Base-by-base conservation (phyloP, 2,888 invertebrate species). In the Nomada goodeniana region DNA sequence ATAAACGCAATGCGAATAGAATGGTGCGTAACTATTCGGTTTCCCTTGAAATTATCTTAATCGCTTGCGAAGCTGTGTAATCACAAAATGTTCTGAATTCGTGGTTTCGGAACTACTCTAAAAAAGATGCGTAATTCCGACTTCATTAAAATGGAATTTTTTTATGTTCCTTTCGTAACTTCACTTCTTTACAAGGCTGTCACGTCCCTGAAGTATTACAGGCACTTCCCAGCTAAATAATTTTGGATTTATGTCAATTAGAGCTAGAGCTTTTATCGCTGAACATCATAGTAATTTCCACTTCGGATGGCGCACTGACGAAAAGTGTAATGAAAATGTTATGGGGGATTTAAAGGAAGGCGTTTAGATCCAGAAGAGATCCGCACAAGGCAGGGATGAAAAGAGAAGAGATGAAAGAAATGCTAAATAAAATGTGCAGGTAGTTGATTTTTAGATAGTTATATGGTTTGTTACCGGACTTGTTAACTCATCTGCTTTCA, bases 231-330 rank as follows among this genome's bases (percentile, higher is more conserved):
- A 63, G 47, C 57, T 64, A 77, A 81, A 86, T 86, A 79, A 83
- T 84, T 84, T 86, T 26, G 75, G 73, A 86, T 79, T 86, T 77
- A 71, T 53, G 70, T 75, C 65, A 52, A 44, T 76, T 65, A 10
- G 11, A 53, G 60, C n/a, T 59, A 64, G 13, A 63, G 23, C 42
- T 61, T 29, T 57, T 76, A 59, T 23, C 20, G 18, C 11, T 26
- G 23, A 72, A 52, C 13, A 23, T 20, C 59, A 65, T 18, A 52
- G 36, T 36, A 75, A 42, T 75, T 47, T 36, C 36, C 26, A 26
- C 26, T 20, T 23, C 13, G 47, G 9, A n/a, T 36, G 20, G 47
- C 29, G 47, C 44, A 52, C 77, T 59, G 69, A 79, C 42, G 42
- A 69, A 36, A 59, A 44, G 47, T 69, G 64, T 59, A 63, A 74